phyloP scores from a whole-genome alignment of 2,113 vertebrate genomes.

The Plecturocebus donacophilus region DNA sequence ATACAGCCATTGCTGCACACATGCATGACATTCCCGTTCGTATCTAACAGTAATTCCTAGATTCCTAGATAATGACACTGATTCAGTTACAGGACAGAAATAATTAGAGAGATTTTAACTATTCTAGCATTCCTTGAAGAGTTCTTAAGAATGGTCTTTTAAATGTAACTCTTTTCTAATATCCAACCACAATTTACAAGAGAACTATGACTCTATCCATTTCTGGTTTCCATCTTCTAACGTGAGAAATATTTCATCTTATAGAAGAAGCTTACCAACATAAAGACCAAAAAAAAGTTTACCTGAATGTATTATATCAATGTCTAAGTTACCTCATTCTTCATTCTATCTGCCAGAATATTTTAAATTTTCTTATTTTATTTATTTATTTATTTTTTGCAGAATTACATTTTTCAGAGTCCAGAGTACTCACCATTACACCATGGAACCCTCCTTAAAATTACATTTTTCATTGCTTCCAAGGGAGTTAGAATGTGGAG shows the following conservation, averaged over 20 bases:
- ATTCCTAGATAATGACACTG: neutral
- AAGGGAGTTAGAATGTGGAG: neutral
- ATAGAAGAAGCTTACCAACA: slow-evolving; percentile 23
- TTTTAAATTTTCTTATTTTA: neutral
- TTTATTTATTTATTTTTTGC: neutral
- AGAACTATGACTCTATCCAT: slow-evolving; percentile 8
- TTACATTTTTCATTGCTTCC: slow-evolving; percentile 13
- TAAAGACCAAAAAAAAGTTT: neutral
- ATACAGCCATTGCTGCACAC: neutral
- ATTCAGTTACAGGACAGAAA: neutral
- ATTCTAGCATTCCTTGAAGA: neutral
- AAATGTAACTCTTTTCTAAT: neutral
- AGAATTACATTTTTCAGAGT: slow-evolving; percentile 49
- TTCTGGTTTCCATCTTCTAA: slow-evolving; percentile 47
- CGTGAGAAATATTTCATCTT: slow-evolving; percentile 37
- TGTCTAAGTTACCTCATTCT: slow-evolving; percentile 44
- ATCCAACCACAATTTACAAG: neutral
- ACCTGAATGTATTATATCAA: slow-evolving; percentile 14
- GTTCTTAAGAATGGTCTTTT: neutral
- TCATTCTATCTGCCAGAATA: slow-evolving; percentile 32
- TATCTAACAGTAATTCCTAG: neutral
- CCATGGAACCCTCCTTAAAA: no score
- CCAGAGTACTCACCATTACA: no score
- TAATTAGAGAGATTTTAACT: neutral
- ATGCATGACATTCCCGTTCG: neutral